A percentile compares a stretch with the other conserved stretches of the same genome.
phyloP scores from a whole-genome alignment of 2,113 vertebrate genomes.

The Ctenomys sociabilis region DNA sequence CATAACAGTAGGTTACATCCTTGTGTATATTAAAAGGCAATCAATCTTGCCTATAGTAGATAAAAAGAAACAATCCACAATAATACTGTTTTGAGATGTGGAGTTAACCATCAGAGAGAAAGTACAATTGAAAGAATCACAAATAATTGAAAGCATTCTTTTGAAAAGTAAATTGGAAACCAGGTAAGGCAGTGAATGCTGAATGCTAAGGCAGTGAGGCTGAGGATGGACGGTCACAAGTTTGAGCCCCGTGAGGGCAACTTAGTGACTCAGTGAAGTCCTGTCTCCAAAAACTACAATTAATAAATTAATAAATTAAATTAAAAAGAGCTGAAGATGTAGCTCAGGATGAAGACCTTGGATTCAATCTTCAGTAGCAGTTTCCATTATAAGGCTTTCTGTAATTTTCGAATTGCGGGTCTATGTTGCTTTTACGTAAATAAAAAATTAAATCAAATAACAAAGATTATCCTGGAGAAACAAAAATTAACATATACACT shows the following conservation, averaged over 20 bases:
- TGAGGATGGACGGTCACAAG: background rate
- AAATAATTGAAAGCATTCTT: background rate
- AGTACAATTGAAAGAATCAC: background rate
- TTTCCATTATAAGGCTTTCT: background rate
- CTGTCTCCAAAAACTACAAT: background rate
- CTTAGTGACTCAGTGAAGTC: background rate
- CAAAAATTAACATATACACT: background rate
- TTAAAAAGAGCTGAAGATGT: background rate
- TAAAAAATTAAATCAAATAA: conserved; percentile 47
- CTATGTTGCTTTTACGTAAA: conserved; percentile 47
- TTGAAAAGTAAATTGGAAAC: background rate
- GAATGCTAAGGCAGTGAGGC: background rate
- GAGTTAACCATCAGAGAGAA: background rate
- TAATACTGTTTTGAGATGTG: background rate
- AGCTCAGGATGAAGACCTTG: background rate
- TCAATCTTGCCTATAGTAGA: background rate
- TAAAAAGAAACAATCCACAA: conserved; percentile 1
- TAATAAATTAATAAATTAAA: background rate
- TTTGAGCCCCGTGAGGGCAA: background rate
- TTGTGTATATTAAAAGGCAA: background rate
- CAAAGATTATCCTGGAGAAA: conserved; percentile 3
- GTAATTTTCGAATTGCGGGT: conserved; percentile 9
- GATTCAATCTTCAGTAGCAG: background rate
- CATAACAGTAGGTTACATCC: background rate
- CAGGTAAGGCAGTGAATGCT: background rate